Base-by-base conservation (phyloP, 2,113 vertebrate species). In the Lepus americanus region DNA sequence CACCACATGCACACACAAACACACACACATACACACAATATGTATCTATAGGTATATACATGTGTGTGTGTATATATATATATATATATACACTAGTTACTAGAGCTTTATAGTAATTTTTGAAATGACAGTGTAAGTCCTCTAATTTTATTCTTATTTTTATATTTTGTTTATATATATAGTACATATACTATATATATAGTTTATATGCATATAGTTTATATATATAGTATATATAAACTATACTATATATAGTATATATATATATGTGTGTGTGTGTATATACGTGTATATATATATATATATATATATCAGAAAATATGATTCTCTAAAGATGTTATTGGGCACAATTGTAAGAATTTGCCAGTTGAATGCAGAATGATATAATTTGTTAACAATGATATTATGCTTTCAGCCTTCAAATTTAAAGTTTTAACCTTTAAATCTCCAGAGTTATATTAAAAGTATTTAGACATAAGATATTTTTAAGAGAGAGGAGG, bases 341-440 rank as follows among this genome's bases (percentile, higher is more conserved):
- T 78, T 4, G 78, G 25, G 27, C 74, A 91, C 25, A 95, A 92
- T 81, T 83, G 14, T 51, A 90, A 44, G 10, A 0, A 82, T 80
- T 59, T 92, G 2, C 22, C 85, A 74, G 9, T 29, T 78, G 13
- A 92, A 92, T 66, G 72, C 20, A 84, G 59, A 84, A 87, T 49
- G 2, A 16, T 89, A 14, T 82, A 64, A 82, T 64, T 85, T 83
- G 66, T 93, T 82, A 74, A 77, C 70, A 89, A 73, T 87, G 29
- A 11, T 79, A 76, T 81, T 72, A 20, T 22, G 79, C 17, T 70
- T 5, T 82, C 33, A 67, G 67, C 33, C 91, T 97, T 66, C 64
- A 93, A 93, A 81, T 89, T 74, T 95, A 80, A 92, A 81, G 53
- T 87, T 78, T 94, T 87, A 94, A 87, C 33, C 31, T 92, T 94